Evolutionary conservation across 1,140 invertebrate genomes (phyloP).

Genomic region (Drosophila oshimai): DNA sequence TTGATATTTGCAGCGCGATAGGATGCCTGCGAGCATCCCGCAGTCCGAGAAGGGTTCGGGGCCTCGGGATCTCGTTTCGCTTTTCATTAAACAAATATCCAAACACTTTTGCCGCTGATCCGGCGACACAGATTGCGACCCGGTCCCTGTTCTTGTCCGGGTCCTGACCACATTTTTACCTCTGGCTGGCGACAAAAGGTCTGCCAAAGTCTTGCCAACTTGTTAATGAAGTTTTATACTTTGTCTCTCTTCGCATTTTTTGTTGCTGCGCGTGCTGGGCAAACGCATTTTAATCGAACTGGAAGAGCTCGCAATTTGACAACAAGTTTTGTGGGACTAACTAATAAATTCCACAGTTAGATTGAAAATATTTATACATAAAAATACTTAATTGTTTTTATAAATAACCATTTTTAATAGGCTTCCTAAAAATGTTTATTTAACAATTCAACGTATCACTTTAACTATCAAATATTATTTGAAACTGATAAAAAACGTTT

Average conservation of each 20-base stretch:
- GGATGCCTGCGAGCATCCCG: slow-evolving; percentile 3
- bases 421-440: too few relatives aligned
- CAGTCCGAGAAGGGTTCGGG: not conserved
- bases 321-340: not conserved
- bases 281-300: slow-evolving; percentile 1
- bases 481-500: too few relatives aligned
- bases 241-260: not conserved
- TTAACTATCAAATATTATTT: too few relatives aligned
- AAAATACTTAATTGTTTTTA: too few relatives aligned
- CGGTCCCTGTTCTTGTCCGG: slow-evolving; percentile 4
- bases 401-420: too few relatives aligned
- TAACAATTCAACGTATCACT: too few relatives aligned
- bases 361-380: not conserved
- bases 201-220: slow-evolving; percentile 47
- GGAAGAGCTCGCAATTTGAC: slow-evolving; percentile 12
- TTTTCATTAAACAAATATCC: slow-evolving; percentile 80
- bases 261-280: slow-evolving; percentile 22
- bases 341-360: not conserved
- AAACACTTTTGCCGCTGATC: slow-evolving; percentile 78
- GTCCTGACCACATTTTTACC: slow-evolving; percentile 20
- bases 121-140: slow-evolving; percentile 68
- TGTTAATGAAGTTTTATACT: slow-evolving; percentile 50
- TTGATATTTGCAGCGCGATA: slow-evolving; percentile 71
- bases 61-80: slow-evolving; percentile 50
- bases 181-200: slow-evolving; percentile 64